Conservation (phyloP, 2,888 invertebrate species). For the Phyto melanocephala region DNA sequence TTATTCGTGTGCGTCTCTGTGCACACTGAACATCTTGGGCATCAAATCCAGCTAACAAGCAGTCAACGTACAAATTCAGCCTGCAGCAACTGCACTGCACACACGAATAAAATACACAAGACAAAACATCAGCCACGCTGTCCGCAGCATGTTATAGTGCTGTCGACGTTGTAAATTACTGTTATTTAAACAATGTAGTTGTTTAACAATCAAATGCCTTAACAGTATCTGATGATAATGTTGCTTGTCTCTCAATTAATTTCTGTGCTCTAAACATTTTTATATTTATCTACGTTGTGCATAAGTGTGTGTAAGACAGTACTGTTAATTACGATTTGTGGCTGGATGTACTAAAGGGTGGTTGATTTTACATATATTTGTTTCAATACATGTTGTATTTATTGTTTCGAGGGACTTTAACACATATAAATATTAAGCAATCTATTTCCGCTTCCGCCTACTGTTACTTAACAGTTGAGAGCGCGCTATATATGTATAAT, state of each 20-base stretch:
- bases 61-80: background rate
- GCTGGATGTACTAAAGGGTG: conserved; percentile 27
- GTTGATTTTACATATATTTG: background rate
- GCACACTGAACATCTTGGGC: conserved; percentile 64
- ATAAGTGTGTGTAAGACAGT: background rate
- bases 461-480: conserved; percentile 54
- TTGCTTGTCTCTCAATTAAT: background rate
- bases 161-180: background rate
- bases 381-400: background rate
- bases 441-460: conserved; percentile 62
- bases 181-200: background rate
- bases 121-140: background rate
- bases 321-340: background rate
- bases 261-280: background rate
- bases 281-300: background rate
- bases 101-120: background rate
- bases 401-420: background rate
- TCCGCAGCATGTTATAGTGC: background rate
- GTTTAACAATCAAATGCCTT: background rate
- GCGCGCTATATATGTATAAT: no score
- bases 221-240: conserved; percentile 38
- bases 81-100: background rate
- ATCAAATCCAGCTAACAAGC: conserved; percentile 23
- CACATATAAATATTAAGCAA: conserved; percentile 4
- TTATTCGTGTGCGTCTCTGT: conserved; percentile 67